Percentiles rank a stretch among this genome's conserved stretches.
These are phyloP conservation scores for Oryctes rhinoceros DNA, from an alignment of 1,140 invertebrate genomes.

Conservation along the genomic window DNA sequence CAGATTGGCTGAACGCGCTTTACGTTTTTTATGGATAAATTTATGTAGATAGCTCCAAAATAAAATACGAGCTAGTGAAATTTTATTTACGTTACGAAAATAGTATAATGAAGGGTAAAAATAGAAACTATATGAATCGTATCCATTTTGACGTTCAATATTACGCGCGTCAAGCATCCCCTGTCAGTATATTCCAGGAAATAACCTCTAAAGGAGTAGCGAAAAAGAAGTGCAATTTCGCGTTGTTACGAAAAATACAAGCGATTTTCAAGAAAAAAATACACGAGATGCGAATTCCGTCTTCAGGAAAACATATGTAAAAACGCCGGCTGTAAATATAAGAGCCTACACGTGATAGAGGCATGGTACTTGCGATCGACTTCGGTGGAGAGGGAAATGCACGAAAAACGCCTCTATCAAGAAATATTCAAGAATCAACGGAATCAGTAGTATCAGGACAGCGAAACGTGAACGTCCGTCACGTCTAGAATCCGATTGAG, in stretches of 20 bases:
- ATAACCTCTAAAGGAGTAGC: conserved; percentile 4
- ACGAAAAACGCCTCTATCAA: conserved; percentile 49
- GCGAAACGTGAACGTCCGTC: conserved; percentile 30
- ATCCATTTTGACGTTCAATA: no score
- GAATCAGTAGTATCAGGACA: conserved; percentile 44
- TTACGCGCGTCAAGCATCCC: neutral
- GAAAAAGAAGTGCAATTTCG: neutral
- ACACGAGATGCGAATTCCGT: neutral
- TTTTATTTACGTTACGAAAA: no score
- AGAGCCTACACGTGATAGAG: conserved; percentile 53
- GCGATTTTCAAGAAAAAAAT: neutral
- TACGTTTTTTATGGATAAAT: no score
- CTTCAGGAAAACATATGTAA: conserved; percentile 15
- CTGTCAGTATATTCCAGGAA: neutral
- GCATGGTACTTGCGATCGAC: conserved; percentile 47
- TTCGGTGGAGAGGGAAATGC: conserved; percentile 44
- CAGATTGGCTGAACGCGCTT: no score
- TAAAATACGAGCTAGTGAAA: no score
- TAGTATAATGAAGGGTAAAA: no score
- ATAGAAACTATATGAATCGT: no score
- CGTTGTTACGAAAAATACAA: neutral
- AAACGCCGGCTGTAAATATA: conserved; percentile 49
- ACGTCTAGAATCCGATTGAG: conserved; percentile 14
- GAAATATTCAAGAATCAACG: conserved; percentile 49
- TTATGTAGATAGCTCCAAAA: no score